Base-by-base conservation (phyloP, 2,797 vertebrate species). In the Pangasius djambal region DNA sequence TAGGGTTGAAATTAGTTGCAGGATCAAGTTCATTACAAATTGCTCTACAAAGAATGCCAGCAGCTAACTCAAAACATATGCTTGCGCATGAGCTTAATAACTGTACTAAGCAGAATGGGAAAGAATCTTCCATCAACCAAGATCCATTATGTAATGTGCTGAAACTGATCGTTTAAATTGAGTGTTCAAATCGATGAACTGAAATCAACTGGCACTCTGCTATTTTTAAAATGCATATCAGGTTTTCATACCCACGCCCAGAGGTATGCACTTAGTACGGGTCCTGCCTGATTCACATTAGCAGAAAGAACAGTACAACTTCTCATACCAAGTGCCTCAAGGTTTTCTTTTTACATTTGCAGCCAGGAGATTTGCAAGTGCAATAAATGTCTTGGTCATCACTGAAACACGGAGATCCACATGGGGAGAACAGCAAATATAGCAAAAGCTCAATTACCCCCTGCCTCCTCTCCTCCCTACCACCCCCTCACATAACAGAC, bases 351-450 rank as follows among this genome's bases (percentile, higher is more conserved):
- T 90, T 83, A 86, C 67, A 81, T 85, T 63, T 83, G 61, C 87
- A 77, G 67, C 78, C 59, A 84, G 63, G 63, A 74, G 70, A 88
- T 91, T 88, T 91, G 91, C 77, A 88, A 88, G 74, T 44, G 88
- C 86, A 91, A 89, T 89, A 90, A 92, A 89, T 59, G 82, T 86
- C 57, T 84, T 74, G 82, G 52, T 86, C 69, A 28, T 79, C 88
- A 86, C 50, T 65, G 74, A 92, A 84, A 89, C 85, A 13, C 50
- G 85, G 88, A 89, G 82, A 88, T 87, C 85, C 88, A 86, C 59
- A 84, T 85, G 86, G 89, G 69, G 55, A 87, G 75, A 87, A 86
- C 25, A 75, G 84, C 37, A 82, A 79, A 69, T 55, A 69, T 55
- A 87, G 86, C 83, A 89, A 40, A 70, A 61, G 70, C 83, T 90